Evolutionary conservation across 2,113 vertebrate genomes (phyloP), one percentile per base, ranked within the genome.

Genomic region (Cisticola juncidis): DNA sequence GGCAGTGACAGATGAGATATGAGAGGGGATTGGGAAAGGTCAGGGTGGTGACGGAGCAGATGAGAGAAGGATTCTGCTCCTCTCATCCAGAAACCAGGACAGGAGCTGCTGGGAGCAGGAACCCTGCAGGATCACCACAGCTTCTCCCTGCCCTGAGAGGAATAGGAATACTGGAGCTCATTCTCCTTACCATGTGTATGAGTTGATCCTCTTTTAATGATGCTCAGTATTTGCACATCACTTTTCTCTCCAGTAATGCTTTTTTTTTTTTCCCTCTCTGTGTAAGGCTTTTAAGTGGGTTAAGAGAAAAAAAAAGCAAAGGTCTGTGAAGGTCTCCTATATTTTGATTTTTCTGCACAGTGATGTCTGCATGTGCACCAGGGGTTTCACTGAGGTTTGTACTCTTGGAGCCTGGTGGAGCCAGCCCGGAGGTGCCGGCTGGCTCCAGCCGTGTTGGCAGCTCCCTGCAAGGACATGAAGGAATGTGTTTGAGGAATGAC

Each of bases 21-120:
- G 57, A 73, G 87, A 31, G 35, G 40, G 1, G 25, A 53, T 29
- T 40, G 36, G 74, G 95, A 81, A 71, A 50, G 71, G 54, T 89
- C 73, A 82, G 86, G 81, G 40, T 80, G 76, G 80, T 73, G 66
- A 33, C 42, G 24, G 29, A 93, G 88, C 65, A 74, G 88, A 86
- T 77, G 87, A 92, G 78, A 88, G 70, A 56, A 73, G 31, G 35
- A n/a, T 62, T 45, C 86, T 90, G 89, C 77, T 94, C 23, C 65
- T 90, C 85, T 77, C 50, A 79, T 65, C 58, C 85, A 96, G 66
- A 71, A 92, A 54, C 13, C 4, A 14, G 77, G n/a, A 56, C 18
- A 62, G 71, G 56, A 94, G 81, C 54, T 69, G 35, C 57, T 9
- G 2, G 57, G 19, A 95, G 88, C 62, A 79, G 47, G 76, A 92